phyloP scores from a whole-genome alignment of 2,888 invertebrate genomes.

The Dasysyrphus albostriatus region DNA sequence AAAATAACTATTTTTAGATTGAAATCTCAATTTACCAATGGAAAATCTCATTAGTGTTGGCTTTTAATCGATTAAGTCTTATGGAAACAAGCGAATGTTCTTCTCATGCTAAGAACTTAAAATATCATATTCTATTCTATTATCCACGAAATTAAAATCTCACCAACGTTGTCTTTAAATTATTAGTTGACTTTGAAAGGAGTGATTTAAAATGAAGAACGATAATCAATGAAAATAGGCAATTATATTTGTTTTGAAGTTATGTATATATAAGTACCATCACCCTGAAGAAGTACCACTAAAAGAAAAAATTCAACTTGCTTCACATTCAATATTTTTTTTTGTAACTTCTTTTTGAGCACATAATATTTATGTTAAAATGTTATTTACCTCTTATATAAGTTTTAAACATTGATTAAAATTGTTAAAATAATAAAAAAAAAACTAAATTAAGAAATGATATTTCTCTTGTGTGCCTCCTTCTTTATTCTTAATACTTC shows the following conservation, averaged over 20 bases:
- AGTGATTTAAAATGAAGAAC: no score
- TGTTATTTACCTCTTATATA: conserved; percentile 5
- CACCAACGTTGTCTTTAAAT: no score
- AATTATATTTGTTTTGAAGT: not conserved
- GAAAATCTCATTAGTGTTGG: no score
- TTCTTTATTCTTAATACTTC: conserved; percentile 65
- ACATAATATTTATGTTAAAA: conserved; percentile 34
- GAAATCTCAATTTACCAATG: no score
- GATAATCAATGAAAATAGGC: no score
- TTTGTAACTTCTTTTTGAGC: conserved; percentile 30
- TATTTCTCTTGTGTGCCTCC: conserved; percentile 74
- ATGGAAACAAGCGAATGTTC: no score
- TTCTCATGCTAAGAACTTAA: no score
- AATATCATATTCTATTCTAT: no score
- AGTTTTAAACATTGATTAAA: conserved; percentile 8
- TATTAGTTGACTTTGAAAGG: no score
- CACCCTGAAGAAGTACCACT: not conserved
- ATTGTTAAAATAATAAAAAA: conserved; percentile 38
- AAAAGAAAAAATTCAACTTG: not conserved
- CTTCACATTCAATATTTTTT: not conserved
- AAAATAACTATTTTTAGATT: no score
- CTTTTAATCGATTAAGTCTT: no score
- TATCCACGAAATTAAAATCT: no score
- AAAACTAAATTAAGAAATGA: conserved; percentile 52
- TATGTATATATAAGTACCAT: not conserved